Evolutionary conservation across 2,113 vertebrate genomes (phyloP).

Genomic region (Stigmatopora nigra): DNA sequence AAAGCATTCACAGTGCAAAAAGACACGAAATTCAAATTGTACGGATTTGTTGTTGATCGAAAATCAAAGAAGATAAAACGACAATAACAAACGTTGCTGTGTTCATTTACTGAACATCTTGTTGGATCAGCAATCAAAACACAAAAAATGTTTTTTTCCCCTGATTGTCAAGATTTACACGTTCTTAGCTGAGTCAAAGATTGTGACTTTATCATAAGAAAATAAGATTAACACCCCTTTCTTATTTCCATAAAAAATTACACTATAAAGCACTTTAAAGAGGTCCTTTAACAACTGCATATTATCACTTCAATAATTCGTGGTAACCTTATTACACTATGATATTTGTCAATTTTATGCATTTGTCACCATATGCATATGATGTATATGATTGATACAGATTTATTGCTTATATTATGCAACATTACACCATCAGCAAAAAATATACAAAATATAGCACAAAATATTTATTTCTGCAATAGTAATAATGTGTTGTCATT

Average conservation of each 20-base stretch:
- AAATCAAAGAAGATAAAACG: not conserved
- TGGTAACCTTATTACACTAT: not conserved
- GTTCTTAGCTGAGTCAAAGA: not conserved
- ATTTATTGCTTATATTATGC: too few species aligned
- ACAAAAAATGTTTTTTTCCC: not conserved
- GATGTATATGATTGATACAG: not conserved
- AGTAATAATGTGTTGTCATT: not conserved
- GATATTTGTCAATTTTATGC: not conserved
- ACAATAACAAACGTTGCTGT: not conserved
- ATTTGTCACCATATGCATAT: not conserved
- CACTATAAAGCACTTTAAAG: too few species aligned
- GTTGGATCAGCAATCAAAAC: not conserved
- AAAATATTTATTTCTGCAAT: slow-evolving; percentile 4
- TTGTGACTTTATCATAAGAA: not conserved
- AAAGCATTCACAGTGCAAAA: not conserved
- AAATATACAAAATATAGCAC: not conserved
- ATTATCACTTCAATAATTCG: not conserved
- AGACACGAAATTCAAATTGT: not conserved
- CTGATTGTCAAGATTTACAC: not conserved
- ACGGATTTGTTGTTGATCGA: not conserved
- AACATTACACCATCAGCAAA: too few species aligned
- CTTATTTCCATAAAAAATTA: not conserved
- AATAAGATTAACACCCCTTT: not conserved
- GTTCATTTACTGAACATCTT: not conserved
- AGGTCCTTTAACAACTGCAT: too few species aligned